Evolutionary conservation across 2,888 invertebrate species (phyloP).

Genomic region (Caenorhabditis virilis): DNA sequence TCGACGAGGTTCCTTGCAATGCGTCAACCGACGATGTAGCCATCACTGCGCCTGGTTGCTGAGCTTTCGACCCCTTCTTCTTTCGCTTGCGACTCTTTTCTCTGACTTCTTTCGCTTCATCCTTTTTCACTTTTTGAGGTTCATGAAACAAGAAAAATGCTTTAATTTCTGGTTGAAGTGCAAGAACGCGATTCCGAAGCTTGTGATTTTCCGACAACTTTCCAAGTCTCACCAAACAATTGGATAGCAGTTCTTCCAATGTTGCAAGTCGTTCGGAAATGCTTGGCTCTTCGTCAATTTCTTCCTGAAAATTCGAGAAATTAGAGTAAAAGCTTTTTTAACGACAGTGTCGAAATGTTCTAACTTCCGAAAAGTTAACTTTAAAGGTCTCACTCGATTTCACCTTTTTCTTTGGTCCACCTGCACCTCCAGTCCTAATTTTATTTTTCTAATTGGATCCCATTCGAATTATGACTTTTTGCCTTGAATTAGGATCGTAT

Average conservation of each 20-base stretch:
- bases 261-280: constrained; percentile 14
- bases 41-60: constrained; percentile 12
- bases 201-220: constrained; percentile 85
- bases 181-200: constrained; percentile 84
- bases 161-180: constrained; percentile 85
- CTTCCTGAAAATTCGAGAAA: no score
- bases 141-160: constrained; percentile 88
- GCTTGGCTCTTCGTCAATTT: constrained; percentile 25
- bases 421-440: no score
- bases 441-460: no score
- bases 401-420: no score
- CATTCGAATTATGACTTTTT: no score
- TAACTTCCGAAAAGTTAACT: no score
- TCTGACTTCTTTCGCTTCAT: no score
- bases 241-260: constrained; percentile 75
- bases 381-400: no score
- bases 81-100: no score
- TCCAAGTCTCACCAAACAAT: constrained; percentile 80
- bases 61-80: constrained; percentile 22
- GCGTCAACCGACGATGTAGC: constrained; percentile 20
- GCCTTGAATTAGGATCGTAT: no score
- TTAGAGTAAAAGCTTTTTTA: no score
- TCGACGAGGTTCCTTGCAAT: constrained; percentile 23
- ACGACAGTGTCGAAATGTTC: no score
- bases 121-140: constrained; percentile 8